Evolutionary conservation across 2,888 invertebrate species (phyloP).

Genomic region (Clepsis dumicolana): DNA sequence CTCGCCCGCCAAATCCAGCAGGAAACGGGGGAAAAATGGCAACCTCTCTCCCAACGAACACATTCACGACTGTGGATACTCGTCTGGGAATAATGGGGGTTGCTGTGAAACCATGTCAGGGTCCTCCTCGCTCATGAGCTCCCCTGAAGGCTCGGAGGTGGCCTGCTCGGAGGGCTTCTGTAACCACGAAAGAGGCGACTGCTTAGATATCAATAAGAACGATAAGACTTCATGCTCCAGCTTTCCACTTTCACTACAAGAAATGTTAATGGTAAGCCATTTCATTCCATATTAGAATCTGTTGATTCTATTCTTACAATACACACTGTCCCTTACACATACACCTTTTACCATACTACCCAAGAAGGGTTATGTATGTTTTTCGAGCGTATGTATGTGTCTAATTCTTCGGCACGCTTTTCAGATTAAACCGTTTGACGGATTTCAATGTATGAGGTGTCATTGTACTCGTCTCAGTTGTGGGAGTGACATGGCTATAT

Average conservation of each 20-base stretch:
- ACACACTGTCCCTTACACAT: too few species aligned
- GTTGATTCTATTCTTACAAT: too few species aligned
- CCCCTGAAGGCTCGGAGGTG: constrained; percentile 95
- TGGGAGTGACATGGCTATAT: too few species aligned
- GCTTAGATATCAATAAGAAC: constrained; percentile 72
- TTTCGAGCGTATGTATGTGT: too few species aligned
- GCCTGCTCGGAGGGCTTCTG: constrained; percentile 96
- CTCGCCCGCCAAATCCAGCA: constrained; percentile 73
- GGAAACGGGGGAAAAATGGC: constrained; percentile 80
- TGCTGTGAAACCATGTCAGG: constrained; percentile 89
- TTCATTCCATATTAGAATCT: background rate
- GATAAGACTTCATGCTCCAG: constrained; percentile 78
- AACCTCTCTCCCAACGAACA: constrained; percentile 88
- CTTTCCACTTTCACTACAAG: constrained; percentile 88
- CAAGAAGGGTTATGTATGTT: too few species aligned
- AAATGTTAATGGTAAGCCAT: constrained; percentile 91
- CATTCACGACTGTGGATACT: constrained; percentile 95
- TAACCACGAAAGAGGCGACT: constrained; percentile 89
- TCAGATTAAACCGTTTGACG: too few species aligned
- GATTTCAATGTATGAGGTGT: too few species aligned
- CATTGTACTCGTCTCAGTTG: too few species aligned
- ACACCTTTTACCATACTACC: too few species aligned
- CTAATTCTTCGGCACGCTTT: too few species aligned
- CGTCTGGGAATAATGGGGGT: constrained; percentile 93
- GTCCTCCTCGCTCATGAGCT: constrained; percentile 92